Conservation (phyloP, 2,113 vertebrate genomes). For the Clupea harengus region DNA sequence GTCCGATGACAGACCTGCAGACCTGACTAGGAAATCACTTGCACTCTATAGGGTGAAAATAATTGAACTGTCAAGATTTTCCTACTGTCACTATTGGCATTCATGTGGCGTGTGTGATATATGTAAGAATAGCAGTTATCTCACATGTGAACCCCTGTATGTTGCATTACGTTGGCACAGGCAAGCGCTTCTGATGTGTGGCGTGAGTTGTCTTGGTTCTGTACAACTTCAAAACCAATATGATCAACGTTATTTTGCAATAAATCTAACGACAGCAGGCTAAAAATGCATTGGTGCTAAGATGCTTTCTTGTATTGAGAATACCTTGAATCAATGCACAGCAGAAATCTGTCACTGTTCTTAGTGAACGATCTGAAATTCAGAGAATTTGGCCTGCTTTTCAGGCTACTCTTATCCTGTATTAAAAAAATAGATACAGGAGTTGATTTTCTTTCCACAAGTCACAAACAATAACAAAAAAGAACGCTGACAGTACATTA, state of each 20-base stretch:
- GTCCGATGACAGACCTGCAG: not conserved
- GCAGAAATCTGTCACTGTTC: not conserved
- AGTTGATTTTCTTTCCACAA: not conserved
- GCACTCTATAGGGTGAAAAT: not conserved
- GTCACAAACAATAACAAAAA: not conserved
- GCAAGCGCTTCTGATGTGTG: not conserved
- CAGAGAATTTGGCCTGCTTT: not conserved
- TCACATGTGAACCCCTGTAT: not conserved
- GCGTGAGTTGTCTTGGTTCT: not conserved
- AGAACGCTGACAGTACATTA: not conserved
- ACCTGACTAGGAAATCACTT: not conserved
- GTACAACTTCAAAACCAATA: not conserved
- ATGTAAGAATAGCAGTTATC: not conserved
- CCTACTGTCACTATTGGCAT: too few species aligned
- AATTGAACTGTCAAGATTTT: not conserved
- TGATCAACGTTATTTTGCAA: not conserved
- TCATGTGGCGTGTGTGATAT: too few species aligned
- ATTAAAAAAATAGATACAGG: not conserved
- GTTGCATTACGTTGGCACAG: not conserved
- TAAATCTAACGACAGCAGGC: too few species aligned
- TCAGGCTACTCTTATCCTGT: not conserved
- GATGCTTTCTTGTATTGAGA: not conserved
- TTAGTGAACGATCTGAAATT: not conserved
- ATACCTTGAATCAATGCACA: conserved; percentile 10
- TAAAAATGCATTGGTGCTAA: not conserved